Percentiles rank a stretch among this genome's conserved stretches.
phyloP scores from a whole-genome alignment of 2,113 vertebrate species.

The Sialia sialis region DNA sequence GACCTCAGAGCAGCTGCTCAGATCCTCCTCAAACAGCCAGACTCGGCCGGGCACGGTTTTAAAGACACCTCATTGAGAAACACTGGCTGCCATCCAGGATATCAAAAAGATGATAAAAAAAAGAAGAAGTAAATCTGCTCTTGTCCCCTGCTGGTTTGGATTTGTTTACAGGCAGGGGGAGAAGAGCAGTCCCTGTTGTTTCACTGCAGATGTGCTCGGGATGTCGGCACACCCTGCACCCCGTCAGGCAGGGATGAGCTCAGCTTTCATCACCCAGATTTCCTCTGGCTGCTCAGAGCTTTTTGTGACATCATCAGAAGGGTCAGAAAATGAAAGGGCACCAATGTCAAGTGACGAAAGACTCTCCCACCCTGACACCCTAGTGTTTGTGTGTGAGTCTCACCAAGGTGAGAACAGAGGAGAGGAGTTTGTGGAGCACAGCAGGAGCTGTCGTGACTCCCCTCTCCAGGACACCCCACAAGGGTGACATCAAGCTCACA shows the following conservation, averaged over 20 bases:
- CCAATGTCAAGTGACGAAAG: background rate
- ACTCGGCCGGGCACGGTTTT: background rate
- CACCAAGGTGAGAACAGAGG: background rate
- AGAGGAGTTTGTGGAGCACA: accelerated
- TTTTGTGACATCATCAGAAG: background rate
- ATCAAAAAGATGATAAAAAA: background rate
- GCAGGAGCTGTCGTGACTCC: background rate
- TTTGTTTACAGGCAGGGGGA: background rate
- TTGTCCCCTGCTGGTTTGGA: background rate
- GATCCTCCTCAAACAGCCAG: background rate
- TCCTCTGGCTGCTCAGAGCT: background rate
- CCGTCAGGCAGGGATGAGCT: background rate
- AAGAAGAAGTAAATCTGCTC: background rate
- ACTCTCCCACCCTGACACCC: background rate
- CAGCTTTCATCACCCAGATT: background rate
- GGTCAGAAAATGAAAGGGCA: background rate
- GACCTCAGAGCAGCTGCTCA: background rate
- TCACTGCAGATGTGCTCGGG: background rate
- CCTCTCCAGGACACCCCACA: background rate
- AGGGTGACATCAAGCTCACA: background rate
- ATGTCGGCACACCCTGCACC: background rate
- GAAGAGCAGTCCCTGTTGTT: background rate
- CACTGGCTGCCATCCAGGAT: background rate
- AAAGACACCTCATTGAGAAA: background rate
- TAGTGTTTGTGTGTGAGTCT: background rate